A percentile compares a stretch with the other conserved stretches of the same genome.
These are phyloP conservation scores for Hirudinaria manillensis DNA, from an alignment of 2,888 invertebrate species.

Conservation along the genomic window DNA sequence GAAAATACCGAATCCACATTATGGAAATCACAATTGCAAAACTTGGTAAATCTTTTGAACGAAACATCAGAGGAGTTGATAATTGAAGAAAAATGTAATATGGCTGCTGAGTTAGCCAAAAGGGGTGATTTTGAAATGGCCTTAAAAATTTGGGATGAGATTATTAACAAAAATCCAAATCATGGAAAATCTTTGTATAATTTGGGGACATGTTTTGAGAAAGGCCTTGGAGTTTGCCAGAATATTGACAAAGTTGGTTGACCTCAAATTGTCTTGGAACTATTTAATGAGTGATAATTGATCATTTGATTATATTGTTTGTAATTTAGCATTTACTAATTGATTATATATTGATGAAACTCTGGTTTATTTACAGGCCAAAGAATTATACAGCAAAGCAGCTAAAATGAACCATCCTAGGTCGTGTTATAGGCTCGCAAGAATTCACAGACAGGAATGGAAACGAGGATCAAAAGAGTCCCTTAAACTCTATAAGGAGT, in stretches of 20 bases:
- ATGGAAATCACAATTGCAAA: neutral
- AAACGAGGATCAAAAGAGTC: neutral
- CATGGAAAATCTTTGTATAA: conserved; percentile 20
- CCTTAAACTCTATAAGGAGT: neutral
- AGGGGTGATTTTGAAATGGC: neutral
- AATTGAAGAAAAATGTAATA: neutral
- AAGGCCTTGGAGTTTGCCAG: neutral
- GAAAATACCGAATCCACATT: neutral
- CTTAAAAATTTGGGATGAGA: conserved; percentile 10
- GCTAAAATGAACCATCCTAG: conserved; percentile 1
- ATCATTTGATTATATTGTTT: neutral
- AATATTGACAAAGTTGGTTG: neutral
- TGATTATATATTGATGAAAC: neutral
- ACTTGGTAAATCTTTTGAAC: neutral
- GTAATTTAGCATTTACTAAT: neutral
- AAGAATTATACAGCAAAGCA: conserved; percentile 3
- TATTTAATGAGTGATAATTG: neutral
- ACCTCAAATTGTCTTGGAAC: too few species aligned
- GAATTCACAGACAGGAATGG: neutral
- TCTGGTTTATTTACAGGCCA: neutral
- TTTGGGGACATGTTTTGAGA: conserved; percentile 23
- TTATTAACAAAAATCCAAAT: neutral
- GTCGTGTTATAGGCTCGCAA: neutral
- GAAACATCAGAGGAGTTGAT: neutral
- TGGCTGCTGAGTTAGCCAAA: neutral